Base-by-base conservation (phyloP, 2,113 vertebrate genomes). In the Pangasianodon hypophthalmus region DNA sequence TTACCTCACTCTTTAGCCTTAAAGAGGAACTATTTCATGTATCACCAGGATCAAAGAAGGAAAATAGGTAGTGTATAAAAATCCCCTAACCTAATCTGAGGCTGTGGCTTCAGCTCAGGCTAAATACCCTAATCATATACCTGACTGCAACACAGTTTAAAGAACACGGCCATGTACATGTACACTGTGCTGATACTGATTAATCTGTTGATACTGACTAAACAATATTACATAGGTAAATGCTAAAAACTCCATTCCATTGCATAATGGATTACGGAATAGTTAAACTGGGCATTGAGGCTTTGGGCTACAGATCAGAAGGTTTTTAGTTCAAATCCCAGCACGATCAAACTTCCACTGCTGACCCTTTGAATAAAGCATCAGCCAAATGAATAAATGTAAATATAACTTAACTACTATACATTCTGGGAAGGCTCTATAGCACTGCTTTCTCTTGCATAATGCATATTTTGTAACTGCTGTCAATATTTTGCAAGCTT, bases 11-110 rank as follows among this genome's bases (percentile, higher is more conserved):
- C 41, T 67, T 48, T 21, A 14, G 16, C 69, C 46, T 82, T 67
- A 89, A 92, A 89, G 92, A 91, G 89, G 92, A 92, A 92, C 82
- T 54, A 64, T 62, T 80, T 73, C 64, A 29, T 62, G 56, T 26
- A 13, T 32, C n/a, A 46, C 56, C 44, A 86, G 88, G 64, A 86
- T 86, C 26, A 50, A 82, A 82, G 26, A 24, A 60, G 86, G 75
- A 90, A 89, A 87, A 29, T 67, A 16, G 58, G 84, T 67, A 56
- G 82, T 50, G 82, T 58, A 41, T 60, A 77, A 90, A 69, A 73
- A 52, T 80, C 84, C 88, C 48, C 60, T 69, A 84, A 86, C 80
- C 24, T 19, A 32, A 77, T 37, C 46, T 58, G 21, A 14, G 21
- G 18, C 46, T 32, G 48, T 69, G 60, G 87, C 48, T 69, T 50